Conservation (phyloP, 2,797 vertebrate species). For the Scarus forsteni region DNA sequence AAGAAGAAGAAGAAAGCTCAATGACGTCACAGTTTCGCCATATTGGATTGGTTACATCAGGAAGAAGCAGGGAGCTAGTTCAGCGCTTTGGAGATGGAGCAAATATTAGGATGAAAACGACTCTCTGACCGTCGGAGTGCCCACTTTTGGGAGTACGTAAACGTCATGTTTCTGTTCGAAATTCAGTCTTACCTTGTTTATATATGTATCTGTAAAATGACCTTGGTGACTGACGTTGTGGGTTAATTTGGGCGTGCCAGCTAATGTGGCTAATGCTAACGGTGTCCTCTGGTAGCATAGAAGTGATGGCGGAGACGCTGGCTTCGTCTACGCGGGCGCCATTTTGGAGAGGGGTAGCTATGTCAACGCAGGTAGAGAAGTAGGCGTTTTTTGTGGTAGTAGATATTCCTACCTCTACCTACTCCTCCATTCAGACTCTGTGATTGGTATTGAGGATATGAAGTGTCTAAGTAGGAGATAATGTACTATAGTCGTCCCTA, state of each 20-base stretch:
- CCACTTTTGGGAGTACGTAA: not conserved
- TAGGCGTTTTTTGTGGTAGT: no score
- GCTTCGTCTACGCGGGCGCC: no score
- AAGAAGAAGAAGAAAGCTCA: no score
- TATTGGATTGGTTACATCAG: conserved; percentile 12
- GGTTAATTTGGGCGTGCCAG: conserved; percentile 12
- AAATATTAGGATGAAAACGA: not conserved
- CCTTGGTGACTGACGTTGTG: not conserved
- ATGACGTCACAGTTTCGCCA: conserved; percentile 22
- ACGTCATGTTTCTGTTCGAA: accelerated
- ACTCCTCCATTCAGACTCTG: no score
- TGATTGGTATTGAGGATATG: no score
- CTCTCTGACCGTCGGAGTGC: conserved; percentile 1
- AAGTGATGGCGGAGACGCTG: not conserved
- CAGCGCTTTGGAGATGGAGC: not conserved
- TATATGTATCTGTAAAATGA: not conserved
- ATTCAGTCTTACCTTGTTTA: accelerated
- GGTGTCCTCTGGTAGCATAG: not conserved
- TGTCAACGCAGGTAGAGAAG: no score
- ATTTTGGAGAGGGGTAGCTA: no score
- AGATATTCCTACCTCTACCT: no score
- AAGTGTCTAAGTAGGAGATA: no score
- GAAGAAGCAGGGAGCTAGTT: not conserved
- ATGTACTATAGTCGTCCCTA: no score
- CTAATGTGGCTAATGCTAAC: conserved; percentile 29